Conservation (phyloP, 2,113 vertebrate species). For the Eonycteris spelaea region DNA sequence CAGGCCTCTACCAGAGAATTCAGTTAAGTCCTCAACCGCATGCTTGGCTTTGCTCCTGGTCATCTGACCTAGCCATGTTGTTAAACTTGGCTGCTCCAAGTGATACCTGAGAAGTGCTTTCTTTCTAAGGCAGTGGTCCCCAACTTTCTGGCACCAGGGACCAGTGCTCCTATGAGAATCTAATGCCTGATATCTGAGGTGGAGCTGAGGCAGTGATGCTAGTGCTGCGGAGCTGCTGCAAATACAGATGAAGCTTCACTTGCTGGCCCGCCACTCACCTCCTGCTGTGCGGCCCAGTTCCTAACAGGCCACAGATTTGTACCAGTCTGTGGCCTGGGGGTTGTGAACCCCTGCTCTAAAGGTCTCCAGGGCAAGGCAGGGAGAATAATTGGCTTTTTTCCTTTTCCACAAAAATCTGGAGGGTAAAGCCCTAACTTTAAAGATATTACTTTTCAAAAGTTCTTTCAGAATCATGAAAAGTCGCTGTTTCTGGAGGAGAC, state of each 20-base stretch:
- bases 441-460: not conserved
- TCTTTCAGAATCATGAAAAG: not conserved
- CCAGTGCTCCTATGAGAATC: too few relatives aligned
- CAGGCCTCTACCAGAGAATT: slow-evolving; percentile 4
- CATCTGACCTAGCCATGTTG: not conserved
- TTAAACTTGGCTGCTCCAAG: slow-evolving; percentile 36
- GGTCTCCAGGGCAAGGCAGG: not conserved
- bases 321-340: too few relatives aligned
- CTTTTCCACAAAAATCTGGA: not conserved
- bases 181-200: too few relatives aligned
- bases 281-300: too few relatives aligned
- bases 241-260: too few relatives aligned
- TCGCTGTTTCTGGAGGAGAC: not conserved
- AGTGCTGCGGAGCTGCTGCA: too few relatives aligned
- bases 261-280: too few relatives aligned
- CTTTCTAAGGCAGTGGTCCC: not conserved
- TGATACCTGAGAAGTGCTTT: not conserved
- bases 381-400: not conserved
- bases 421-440: not conserved
- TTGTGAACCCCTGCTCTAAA: not conserved
- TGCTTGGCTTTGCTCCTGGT: slow-evolving; percentile 40
- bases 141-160: too few relatives aligned
- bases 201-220: too few relatives aligned
- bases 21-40: not conserved
- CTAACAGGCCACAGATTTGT: too few relatives aligned